Evolutionary conservation across 1,140 invertebrate genomes (phyloP), one percentile per base, ranked within the genome.

Genomic region (Octopus sinensis): DNA sequence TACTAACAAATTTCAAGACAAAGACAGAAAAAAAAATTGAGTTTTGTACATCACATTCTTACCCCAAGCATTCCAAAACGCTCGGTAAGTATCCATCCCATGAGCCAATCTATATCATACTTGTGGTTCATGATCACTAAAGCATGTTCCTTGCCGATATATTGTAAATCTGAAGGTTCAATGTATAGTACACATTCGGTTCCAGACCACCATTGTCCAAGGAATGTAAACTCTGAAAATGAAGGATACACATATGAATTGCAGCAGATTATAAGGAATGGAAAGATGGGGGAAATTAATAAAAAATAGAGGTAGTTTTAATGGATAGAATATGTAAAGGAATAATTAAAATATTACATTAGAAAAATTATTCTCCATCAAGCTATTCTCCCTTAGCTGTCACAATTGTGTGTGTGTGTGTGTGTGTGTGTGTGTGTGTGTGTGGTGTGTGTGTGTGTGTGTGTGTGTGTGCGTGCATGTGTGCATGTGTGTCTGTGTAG

Each of bases 91-190:
- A 91, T 86, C 89, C 89, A 91, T 6, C 89, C 87, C 86, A 90
- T 88, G 4, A 91, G 83, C 91, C 97, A 99, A 90, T 99, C 97
- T 80, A 97, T 94, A 92, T 99, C 97, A 91, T 96, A 98, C 79
- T 93, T 94, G 88, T 99, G 97, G 91, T 99, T 98, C 95, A 98
- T 97, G 53, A 98, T 92, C 54, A 96, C 93, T 86, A 96, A 93
- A 17, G 94, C 95, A 92, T 98, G 96, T 88, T 98, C 96, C 83
- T 95, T 95, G 12, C 96, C 96, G 90, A 94, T 94, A 90, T 93
- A 94, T 89, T 95, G 94, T 5, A 95, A 92, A 88, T 94, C 94
- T 84, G 96, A 94, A 81, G 95, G 92, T 86, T 94, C 94, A 86
- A 97, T 94, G 85, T 96, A 96, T 23, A 97, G 87, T 76, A 93